Evolutionary conservation across 2,888 invertebrate genomes (phyloP), one percentile per base, ranked within the genome.

Genomic region (Cetonia aurata): DNA sequence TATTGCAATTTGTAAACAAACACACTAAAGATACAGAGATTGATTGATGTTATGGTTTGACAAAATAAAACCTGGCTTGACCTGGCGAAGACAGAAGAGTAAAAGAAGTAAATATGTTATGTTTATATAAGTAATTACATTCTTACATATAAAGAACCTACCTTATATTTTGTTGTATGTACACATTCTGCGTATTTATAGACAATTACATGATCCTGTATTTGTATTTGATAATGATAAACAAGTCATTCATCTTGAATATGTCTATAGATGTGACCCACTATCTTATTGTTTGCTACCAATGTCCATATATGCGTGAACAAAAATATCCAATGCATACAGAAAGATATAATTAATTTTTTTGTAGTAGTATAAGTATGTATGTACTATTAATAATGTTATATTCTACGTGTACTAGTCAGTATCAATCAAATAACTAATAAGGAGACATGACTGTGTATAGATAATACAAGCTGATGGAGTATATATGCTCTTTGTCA

Each of bases 401-500:
- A 37, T 13, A 10, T 25, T 17, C 50, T 25, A 17, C 42, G 53
- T n/a, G 13, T 25, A 44, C 12, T n/a, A 19, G 19, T 12, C 19
- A 19, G 6, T 37, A 13, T 50, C 33, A 37, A 37, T 33, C 33
- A 33, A 52, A 65, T 37, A 37, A 25, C 33, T n/a, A 31, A 33
- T 17, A 15, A 50, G 17, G 41, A 50, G 50, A 50, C 12, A 37
- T 19, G 19, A 50, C 50, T 50, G n/a, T 41, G 42, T 17, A 17
- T 48, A 59, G 15, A 60, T 60, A 60, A 60, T 44, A 46, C 33
- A 25, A 10, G 33, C n/a, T 25, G 10, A n/a, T 33, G 48, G 48
- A 48, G 31, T 31, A 12, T 53, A n/a, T n/a, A 10, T 25, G 25
- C 33, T 15, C 17, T 65, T 65, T 65, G 62, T 50, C 62, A 65